Evolutionary conservation across 1,140 invertebrate species (phyloP).

Genomic region (Linepithema humile): DNA sequence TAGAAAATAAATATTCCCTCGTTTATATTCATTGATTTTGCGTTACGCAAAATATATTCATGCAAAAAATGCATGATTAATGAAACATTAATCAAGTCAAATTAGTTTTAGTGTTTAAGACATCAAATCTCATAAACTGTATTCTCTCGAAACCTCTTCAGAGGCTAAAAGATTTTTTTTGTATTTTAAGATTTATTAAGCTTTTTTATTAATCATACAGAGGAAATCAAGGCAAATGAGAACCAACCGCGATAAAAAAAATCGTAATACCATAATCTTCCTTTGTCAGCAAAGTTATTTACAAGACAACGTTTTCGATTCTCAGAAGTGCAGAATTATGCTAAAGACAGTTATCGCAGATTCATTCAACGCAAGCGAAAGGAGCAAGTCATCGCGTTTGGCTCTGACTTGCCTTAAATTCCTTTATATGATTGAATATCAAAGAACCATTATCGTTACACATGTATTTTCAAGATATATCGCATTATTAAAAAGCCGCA

Average conservation of each 20-base stretch:
- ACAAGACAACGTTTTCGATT: no score
- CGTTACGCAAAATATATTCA: neutral
- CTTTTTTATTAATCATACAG: neutral
- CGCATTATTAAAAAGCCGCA: conserved; percentile 1
- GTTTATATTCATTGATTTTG: neutral
- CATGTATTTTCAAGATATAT: conserved; percentile 10
- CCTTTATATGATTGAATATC: no score
- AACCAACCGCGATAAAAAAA: no score
- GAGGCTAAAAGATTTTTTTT: neutral
- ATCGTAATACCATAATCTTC: no score
- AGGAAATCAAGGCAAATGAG: no score
- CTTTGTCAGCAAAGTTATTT: no score
- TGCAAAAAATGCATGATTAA: neutral
- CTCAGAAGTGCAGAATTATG: no score
- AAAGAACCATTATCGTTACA: neutral
- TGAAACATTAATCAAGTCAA: neutral
- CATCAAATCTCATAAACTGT: neutral
- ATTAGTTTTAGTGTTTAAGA: neutral
- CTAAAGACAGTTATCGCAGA: no score
- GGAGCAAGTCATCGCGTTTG: no score
- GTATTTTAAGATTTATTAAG: neutral
- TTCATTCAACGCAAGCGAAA: no score
- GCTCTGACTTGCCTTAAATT: no score
- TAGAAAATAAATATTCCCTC: neutral
- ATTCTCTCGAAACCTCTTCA: neutral